Base-by-base conservation (phyloP, 2,888 invertebrate genomes). In the Elaeidobius kamerunicus region DNA sequence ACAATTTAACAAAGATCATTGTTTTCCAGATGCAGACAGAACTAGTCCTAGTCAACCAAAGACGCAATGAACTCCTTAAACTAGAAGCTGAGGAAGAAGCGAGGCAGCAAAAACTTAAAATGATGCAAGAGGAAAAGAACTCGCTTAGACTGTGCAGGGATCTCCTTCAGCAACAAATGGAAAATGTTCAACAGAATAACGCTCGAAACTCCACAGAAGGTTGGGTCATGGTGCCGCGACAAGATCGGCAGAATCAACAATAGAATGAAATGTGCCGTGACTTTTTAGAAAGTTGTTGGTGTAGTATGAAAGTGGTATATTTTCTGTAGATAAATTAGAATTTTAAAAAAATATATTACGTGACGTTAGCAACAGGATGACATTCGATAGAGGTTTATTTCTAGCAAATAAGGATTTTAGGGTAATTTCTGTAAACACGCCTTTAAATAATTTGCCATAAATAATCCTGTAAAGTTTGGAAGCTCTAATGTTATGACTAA, bases 31-130 rank as follows among this genome's bases (percentile, higher is more conserved):
- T 81, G 57, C 90, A 91, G 75, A 90, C 91, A 28, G 90, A 93
- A 74, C 78, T 92, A 56, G 88, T 88, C 28, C 84, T 88, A 65
- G 77, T 91, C 52, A 83, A 85, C 57, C 86, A 88, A 67, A 84
- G 88, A 64, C 89, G 86, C 73, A 83, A 85, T 60, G 85, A 87
- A 67, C 75, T 91, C 57, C 80, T 88, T 60, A 81, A 82, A 60
- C 78, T 80, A 62, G 78, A 86, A 74, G 80, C 77, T 61, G 77
- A 79, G 42, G 67, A 69, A 50, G 66, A 70, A 48, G 57, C 63
- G 53, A 64, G 66, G 55, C 63, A 67, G 47, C 63, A 64, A 50
- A 60, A 60, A 6, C 61, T 72, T 40, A 63, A 66, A 49, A 69
- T 72, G 52, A 70, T 75, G 57, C 69, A 77, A 56, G 74, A 71